Conservation (phyloP, 1,140 invertebrate genomes). For the Triops longicaudatus region DNA sequence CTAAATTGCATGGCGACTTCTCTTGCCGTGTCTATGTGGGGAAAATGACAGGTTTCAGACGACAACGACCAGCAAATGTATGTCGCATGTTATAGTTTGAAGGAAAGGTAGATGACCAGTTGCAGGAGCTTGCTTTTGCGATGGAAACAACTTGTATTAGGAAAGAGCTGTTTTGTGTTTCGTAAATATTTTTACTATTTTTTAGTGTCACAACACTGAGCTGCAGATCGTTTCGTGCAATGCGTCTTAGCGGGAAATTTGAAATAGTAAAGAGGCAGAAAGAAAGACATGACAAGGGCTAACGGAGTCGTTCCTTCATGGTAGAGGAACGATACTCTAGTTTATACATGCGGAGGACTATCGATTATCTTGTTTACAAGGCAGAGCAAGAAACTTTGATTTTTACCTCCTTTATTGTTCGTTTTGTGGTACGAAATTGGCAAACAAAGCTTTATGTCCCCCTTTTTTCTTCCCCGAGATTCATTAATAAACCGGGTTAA, state of each 20-base stretch:
- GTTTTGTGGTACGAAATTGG: neutral
- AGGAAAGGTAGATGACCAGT: neutral
- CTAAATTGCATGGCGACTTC: too few species aligned
- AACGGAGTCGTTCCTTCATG: neutral
- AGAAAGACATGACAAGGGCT: neutral
- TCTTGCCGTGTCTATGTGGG: too few species aligned
- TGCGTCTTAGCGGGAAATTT: neutral
- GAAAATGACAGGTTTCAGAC: neutral
- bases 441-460: neutral
- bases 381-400: neutral
- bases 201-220: neutral
- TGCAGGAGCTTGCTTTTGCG: neutral
- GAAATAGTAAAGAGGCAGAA: neutral
- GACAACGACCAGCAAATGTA: neutral
- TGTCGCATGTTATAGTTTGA: neutral
- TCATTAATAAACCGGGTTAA: neutral
- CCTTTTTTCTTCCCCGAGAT: neutral
- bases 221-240: neutral
- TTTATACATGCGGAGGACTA: neutral
- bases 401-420: neutral
- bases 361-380: constrained; percentile 1
- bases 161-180: neutral
- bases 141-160: neutral
- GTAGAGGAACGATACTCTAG: neutral
- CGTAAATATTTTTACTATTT: neutral